Evolutionary conservation across 2,797 vertebrate genomes (phyloP), one percentile per base, ranked within the genome.

Genomic region (Cyprinodon diabolis): DNA sequence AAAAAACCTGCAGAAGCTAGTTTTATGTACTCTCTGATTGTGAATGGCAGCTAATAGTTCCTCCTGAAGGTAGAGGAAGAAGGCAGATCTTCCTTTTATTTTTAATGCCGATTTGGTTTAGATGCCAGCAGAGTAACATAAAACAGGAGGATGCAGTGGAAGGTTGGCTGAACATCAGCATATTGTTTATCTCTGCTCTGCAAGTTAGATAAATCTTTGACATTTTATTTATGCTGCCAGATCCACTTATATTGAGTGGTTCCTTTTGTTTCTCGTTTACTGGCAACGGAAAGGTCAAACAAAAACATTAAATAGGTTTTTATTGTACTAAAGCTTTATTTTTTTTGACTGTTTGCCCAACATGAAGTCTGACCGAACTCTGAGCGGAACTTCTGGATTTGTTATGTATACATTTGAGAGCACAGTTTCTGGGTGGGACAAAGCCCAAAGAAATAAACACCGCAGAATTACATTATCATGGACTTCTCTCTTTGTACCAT

Each of bases 11-110:
- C 45, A 21, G 80, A 77, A 77, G 74, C 69, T 47, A 8, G 45
- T 48, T 83, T 86, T 83, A 78, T 21, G 58, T 77, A 66, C 57
- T 48, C 23, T 71, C 43, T 47, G 30, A 83, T 77, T 66, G 56
- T 85, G 68, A 88, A 83, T 76, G 76, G 72, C 75, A 65, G 75
- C 52, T 84, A 74, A 86, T 81, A 23, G 62, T 75, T 86, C 71
- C 62, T 75, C 84, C 77, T 83, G 51, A 58, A 88, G 80, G 74
- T 45, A 60, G 54, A 74, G 69, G 87, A 85, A 84, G 70, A 56
- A 85, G 71, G 66, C 66, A 69, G 70, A 76, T 76, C 70, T 43
- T 63, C 10, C 19, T 68, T 76, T 75, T 72, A 72, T 5, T 82
- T 84, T 76, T 75, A 10, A 30, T 76, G 60, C 68, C 63, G 66